A percentile compares a stretch with the other conserved stretches of the same genome.
Evolutionary conservation across 2,113 vertebrate genomes (phyloP).

Genomic region (Mastomys natalensis): DNA sequence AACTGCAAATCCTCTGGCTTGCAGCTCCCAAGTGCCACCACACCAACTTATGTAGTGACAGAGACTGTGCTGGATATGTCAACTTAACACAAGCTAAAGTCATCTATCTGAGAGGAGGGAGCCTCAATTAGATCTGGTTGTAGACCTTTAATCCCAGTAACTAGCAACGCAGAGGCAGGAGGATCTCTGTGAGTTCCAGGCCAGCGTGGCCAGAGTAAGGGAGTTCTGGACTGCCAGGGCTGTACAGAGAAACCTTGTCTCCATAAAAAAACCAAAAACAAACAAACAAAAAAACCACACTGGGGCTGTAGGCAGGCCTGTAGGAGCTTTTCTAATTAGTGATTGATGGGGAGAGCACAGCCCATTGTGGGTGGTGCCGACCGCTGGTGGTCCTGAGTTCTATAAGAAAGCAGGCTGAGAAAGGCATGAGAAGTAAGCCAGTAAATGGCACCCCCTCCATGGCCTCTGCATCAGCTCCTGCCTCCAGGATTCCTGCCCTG

Average conservation of each 20-base stretch:
- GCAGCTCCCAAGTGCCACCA: neutral
- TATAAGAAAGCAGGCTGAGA: neutral
- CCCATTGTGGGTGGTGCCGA: neutral
- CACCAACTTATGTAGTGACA: neutral
- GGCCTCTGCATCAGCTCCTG: neutral
- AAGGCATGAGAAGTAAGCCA: neutral
- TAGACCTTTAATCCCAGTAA: neutral
- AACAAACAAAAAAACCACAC: neutral
- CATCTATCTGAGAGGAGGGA: neutral
- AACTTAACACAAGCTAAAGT: neutral
- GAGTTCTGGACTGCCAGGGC: neutral
- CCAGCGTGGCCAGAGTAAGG: neutral
- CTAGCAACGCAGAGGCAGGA: neutral
- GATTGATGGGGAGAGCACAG: neutral
- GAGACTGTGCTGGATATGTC: neutral
- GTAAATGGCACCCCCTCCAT: neutral
- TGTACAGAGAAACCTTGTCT: neutral
- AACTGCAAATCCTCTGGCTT: neutral
- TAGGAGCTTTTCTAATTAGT: neutral
- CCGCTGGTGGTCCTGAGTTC: neutral
- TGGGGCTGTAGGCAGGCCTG: neutral
- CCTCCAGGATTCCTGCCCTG: neutral
- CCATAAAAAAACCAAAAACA: neutral
- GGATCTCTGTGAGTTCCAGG: neutral
- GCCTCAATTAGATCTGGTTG: neutral